A percentile compares a stretch with the other conserved stretches of the same genome.
phyloP scores from a whole-genome alignment of 2,113 vertebrate genomes.

The Emydocephalus ijimae region DNA sequence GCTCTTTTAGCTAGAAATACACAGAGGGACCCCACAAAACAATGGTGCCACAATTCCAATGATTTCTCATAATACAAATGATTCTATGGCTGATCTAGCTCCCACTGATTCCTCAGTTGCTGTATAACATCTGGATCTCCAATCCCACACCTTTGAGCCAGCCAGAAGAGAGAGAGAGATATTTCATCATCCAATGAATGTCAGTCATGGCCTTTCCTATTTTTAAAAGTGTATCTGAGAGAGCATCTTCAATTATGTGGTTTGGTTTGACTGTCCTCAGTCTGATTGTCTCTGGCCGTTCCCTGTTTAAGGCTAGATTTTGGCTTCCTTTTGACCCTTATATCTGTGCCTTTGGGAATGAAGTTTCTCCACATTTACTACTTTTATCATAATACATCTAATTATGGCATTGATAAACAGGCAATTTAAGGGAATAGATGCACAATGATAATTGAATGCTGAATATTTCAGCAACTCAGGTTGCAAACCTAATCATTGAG shows the following conservation, averaged over 20 bases:
- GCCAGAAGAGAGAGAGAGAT: neutral
- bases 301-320: neutral
- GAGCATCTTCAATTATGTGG: neutral
- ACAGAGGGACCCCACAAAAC: neutral
- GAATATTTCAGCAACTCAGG: slow-evolving; percentile 7
- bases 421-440: neutral
- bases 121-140: neutral
- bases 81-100: too few species aligned
- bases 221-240: neutral
- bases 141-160: neutral
- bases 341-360: neutral
- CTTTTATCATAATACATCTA: neutral
- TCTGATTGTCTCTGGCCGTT: neutral
- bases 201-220: neutral
- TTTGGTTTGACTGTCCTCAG: neutral
- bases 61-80: neutral
- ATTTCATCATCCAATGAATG: neutral
- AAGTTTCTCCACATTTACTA: neutral
- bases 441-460: neutral
- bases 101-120: neutral
- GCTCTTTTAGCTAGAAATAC: neutral
- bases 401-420: neutral
- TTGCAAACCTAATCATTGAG: too few species aligned
- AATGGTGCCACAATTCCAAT: neutral
- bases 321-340: neutral